Conservation (phyloP, 1,140 invertebrate genomes). For the Caenorhabditis remanei region DNA sequence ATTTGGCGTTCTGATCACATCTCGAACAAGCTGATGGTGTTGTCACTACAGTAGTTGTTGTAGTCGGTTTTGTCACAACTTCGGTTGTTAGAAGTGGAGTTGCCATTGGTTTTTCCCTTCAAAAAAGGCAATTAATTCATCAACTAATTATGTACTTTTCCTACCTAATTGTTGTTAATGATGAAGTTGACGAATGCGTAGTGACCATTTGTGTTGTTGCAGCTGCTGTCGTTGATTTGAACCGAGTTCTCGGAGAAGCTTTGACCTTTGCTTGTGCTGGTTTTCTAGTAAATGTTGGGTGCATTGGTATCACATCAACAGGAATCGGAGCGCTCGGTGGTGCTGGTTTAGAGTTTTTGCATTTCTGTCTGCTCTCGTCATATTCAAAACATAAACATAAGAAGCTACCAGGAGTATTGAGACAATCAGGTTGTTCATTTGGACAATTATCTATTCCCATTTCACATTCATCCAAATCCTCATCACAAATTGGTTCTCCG, state of each 20-base stretch:
- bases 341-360: conserved; percentile 49
- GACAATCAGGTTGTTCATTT: conserved; percentile 65
- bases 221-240: conserved; percentile 47
- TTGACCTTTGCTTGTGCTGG: conserved; percentile 32
- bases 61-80: not conserved
- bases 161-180: not conserved
- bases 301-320: conserved; percentile 59
- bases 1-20: conserved; percentile 60
- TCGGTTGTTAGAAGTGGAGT: conserved; percentile 34
- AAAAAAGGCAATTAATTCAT: not conserved
- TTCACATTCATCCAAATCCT: conserved; percentile 67
- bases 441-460: conserved; percentile 59
- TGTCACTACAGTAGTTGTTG: conserved; percentile 14
- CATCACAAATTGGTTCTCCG: conserved; percentile 59
- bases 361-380: conserved; percentile 63
- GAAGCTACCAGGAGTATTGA: conserved; percentile 68
- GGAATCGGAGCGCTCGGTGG: conserved; percentile 38
- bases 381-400: conserved; percentile 67
- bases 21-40: conserved; percentile 26
- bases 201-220: not conserved
- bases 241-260: conserved; percentile 13
- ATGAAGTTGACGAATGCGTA: not conserved
- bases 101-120: conserved; percentile 6
- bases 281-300: conserved; percentile 53
- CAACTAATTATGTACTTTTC: not conserved